A percentile compares a stretch with the other conserved stretches of the same genome.
Evolutionary conservation across 2,888 invertebrate species (phyloP).

Genomic region (Netelia fuscicornis): DNA sequence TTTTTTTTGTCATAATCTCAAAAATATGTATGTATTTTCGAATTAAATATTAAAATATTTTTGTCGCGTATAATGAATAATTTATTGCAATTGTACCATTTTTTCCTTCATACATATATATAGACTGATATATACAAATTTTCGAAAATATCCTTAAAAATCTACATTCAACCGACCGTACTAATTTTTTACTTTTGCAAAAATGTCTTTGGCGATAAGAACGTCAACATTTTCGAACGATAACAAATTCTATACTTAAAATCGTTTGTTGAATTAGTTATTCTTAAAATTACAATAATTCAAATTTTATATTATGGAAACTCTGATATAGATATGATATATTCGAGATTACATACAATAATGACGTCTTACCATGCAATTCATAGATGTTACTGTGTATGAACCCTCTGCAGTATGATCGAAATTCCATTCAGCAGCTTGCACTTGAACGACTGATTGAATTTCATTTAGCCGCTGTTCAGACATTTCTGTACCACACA

Average conservation of each 20-base stretch:
- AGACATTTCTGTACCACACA: slow-evolving; percentile 17
- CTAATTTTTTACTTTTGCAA: slow-evolving; percentile 15
- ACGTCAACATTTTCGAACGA: slow-evolving; percentile 12
- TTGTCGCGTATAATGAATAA: too few species aligned
- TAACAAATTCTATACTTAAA: slow-evolving; percentile 15
- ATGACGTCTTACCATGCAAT: slow-evolving; percentile 10
- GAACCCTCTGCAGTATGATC: background rate
- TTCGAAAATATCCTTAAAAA: slow-evolving; percentile 1
- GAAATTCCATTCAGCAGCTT: slow-evolving; percentile 3
- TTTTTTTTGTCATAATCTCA: too few species aligned
- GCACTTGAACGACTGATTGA: slow-evolving; percentile 17
- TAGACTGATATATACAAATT: slow-evolving; percentile 5
- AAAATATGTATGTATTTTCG: too few species aligned
- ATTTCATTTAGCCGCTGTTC: slow-evolving; percentile 15
- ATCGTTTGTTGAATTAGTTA: slow-evolving; percentile 2
- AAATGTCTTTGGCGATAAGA: slow-evolving; percentile 14
- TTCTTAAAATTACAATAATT: slow-evolving; percentile 8
- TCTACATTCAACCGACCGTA: slow-evolving; percentile 4
- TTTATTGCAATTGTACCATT: background rate
- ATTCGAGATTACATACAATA: slow-evolving; percentile 8
- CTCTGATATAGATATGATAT: slow-evolving; percentile 21
- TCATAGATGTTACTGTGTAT: slow-evolving; percentile 2
- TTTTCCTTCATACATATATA: slow-evolving; percentile 11
- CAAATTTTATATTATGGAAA: slow-evolving; percentile 9
- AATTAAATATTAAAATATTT: too few species aligned